Conservation (phyloP, 2,113 vertebrate species). For the Eurystomus gularis region DNA sequence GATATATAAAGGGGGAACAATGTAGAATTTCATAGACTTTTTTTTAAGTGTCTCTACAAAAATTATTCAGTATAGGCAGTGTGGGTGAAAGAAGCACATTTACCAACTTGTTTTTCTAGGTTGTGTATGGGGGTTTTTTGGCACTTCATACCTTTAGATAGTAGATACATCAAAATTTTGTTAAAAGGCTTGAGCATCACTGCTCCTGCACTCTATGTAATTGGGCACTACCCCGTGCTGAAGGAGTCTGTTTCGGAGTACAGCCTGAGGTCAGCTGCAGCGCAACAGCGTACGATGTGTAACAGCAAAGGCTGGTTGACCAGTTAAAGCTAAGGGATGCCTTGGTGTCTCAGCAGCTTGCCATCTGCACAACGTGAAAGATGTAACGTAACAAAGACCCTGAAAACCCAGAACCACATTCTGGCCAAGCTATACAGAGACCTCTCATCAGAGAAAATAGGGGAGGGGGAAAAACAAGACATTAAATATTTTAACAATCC, state of each 20-base stretch:
- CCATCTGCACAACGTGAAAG: background rate
- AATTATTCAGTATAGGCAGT: slow-evolving; percentile 5
- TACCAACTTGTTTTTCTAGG: slow-evolving; percentile 50
- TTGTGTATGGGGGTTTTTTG: background rate
- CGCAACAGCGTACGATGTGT: background rate
- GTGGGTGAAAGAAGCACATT: background rate
- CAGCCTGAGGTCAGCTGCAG: background rate
- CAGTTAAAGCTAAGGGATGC: slow-evolving; percentile 1
- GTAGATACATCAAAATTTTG: slow-evolving; percentile 1
- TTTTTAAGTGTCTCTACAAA: background rate
- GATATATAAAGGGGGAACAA: background rate
- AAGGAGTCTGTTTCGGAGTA: slow-evolving; percentile 5
- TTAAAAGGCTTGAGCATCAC: background rate
- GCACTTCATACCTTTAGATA: background rate
- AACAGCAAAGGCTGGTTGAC: slow-evolving; percentile 3
- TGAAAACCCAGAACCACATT: background rate
- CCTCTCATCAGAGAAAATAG: background rate
- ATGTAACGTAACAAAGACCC: background rate
- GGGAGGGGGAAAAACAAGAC: background rate
- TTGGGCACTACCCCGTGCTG: slow-evolving; percentile 4
- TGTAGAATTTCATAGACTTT: background rate
- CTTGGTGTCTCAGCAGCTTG: background rate
- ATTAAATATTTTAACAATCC: slow-evolving; percentile 16
- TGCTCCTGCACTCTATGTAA: slow-evolving; percentile 10
- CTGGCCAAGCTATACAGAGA: background rate